Evolutionary conservation across 2,113 vertebrate genomes (phyloP).

Genomic region (Anolis carolinensis): DNA sequence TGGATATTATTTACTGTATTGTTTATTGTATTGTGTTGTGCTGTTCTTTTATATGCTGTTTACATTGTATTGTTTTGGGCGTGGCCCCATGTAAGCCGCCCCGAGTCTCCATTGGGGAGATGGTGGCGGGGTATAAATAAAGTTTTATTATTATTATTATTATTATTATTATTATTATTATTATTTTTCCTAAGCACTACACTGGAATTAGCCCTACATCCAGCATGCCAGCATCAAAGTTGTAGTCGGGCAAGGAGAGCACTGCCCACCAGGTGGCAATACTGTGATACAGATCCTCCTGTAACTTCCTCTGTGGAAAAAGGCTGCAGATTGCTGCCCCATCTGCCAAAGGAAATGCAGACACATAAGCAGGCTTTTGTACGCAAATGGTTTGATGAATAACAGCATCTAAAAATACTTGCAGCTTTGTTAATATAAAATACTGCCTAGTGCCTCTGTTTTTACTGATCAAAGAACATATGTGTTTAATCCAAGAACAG

Average conservation of each 20-base stretch:
- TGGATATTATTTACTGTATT: too few relatives aligned
- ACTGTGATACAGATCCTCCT: background rate
- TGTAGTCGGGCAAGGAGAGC: background rate
- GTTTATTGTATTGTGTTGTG: too few relatives aligned
- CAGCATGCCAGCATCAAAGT: background rate
- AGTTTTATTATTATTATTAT: too few relatives aligned
- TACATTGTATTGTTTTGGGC: too few relatives aligned
- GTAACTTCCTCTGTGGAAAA: background rate
- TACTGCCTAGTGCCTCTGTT: background rate
- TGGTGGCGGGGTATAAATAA: too few relatives aligned
- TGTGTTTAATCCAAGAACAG: background rate
- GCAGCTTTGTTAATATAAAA: background rate
- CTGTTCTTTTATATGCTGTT: too few relatives aligned
- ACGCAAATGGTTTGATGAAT: background rate
- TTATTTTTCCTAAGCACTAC: background rate
- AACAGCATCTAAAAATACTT: background rate
- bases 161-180: too few relatives aligned
- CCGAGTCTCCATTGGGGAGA: too few relatives aligned
- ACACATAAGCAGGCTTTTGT: background rate
- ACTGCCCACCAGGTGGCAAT: slow-evolving; percentile 17
- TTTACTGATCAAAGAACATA: background rate
- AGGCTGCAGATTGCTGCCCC: background rate
- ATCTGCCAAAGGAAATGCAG: too few relatives aligned
- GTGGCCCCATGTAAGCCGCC: too few relatives aligned
- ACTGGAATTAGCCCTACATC: background rate